Evolutionary conservation across 2,797 vertebrate genomes (phyloP).

Genomic region (Sebastes taczanowskii): DNA sequence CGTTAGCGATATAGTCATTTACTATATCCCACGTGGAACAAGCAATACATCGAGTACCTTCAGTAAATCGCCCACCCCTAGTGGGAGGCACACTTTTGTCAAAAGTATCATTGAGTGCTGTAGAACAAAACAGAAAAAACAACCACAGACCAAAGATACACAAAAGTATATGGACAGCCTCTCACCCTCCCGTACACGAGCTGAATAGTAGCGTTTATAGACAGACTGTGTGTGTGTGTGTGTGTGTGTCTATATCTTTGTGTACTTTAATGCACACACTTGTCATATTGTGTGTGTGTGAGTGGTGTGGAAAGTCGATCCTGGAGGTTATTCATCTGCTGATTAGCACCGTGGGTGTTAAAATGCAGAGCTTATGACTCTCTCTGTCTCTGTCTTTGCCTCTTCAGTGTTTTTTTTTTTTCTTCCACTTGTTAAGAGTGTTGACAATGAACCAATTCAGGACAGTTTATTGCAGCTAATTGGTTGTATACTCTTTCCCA

Average conservation of each 20-base stretch:
- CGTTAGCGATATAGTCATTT: too few species aligned
- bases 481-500: slow-evolving; percentile 55
- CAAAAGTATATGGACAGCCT: not conserved
- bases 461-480: slow-evolving; percentile 69
- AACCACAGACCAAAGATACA: not conserved
- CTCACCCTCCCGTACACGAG: not conserved
- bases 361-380: slow-evolving; percentile 54
- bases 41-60: too few species aligned
- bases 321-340: slow-evolving; percentile 39
- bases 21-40: too few species aligned
- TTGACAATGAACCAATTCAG: slow-evolving; percentile 62
- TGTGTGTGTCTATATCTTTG: slow-evolving; percentile 4
- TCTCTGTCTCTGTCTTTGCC: slow-evolving; percentile 2
- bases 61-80: too few species aligned
- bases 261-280: not conserved
- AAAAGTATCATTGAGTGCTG: not conserved
- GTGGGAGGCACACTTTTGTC: not conserved
- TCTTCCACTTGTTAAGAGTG: slow-evolving; percentile 43
- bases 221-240: not conserved
- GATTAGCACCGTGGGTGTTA: slow-evolving; percentile 49
- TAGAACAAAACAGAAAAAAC: not conserved
- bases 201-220: not conserved
- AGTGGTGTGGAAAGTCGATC: slow-evolving; percentile 5
- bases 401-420: slow-evolving; percentile 4
- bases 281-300: not conserved